phyloP scores from a whole-genome alignment of 2,797 vertebrate genomes.

The Xerus rutilus region DNA sequence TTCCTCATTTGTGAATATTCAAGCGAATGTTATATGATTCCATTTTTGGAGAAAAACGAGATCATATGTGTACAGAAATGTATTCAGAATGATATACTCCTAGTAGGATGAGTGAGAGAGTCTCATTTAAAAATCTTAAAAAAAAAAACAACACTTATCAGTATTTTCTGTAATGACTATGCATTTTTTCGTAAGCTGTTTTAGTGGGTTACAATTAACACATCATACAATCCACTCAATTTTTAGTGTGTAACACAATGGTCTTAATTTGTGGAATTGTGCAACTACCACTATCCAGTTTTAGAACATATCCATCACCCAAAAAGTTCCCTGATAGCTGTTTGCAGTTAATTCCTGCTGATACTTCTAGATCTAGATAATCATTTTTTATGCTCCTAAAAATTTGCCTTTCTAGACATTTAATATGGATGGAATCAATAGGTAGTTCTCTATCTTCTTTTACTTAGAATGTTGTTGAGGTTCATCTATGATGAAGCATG shows the following conservation, averaged over 20 bases:
- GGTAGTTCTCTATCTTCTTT: not conserved
- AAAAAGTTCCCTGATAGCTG: not conserved
- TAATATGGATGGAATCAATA: not conserved
- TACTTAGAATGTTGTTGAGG: not conserved
- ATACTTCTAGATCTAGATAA: not conserved
- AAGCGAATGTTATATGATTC: not conserved
- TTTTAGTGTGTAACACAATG: not conserved
- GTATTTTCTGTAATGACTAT: constrained; percentile 9
- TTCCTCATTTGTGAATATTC: not conserved
- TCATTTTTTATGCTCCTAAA: not conserved
- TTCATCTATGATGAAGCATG: not conserved
- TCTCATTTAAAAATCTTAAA: constrained; percentile 3
- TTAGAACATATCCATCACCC: not conserved
- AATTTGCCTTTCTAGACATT: not conserved
- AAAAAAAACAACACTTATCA: not conserved
- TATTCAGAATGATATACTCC: not conserved
- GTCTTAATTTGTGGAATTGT: not conserved
- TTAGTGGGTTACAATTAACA: constrained; percentile 14
- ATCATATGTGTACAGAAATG: not conserved
- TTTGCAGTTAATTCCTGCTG: not conserved
- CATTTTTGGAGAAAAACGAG: constrained; percentile 34
- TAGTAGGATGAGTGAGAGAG: not conserved
- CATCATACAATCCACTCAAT: not conserved
- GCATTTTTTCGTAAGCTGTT: not conserved
- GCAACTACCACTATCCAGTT: not conserved